These are phyloP conservation scores for Tor tambroides DNA, from an alignment of 2,113 vertebrate species.

Conservation along the genomic window DNA sequence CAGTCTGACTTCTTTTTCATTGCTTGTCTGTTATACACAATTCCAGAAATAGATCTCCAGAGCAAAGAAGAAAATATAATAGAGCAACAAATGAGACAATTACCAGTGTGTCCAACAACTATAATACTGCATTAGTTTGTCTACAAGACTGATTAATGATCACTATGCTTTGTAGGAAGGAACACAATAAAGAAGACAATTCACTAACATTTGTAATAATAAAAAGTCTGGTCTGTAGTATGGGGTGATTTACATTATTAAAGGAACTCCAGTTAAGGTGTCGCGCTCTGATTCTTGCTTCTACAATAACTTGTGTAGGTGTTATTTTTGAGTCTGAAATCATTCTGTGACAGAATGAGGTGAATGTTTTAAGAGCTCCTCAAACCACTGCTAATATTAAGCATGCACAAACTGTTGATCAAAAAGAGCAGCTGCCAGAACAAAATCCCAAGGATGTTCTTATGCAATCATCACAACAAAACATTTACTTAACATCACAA, in stretches of 20 bases:
- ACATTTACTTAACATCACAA: background rate
- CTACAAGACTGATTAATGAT: slow-evolving; percentile 10
- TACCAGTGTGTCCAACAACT: slow-evolving; percentile 22
- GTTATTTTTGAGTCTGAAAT: background rate
- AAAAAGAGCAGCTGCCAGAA: slow-evolving; percentile 4
- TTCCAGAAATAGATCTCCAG: background rate
- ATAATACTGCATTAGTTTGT: background rate
- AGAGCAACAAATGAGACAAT: slow-evolving; percentile 12
- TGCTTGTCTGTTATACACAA: background rate
- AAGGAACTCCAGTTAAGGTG: background rate
- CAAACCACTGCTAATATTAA: slow-evolving; percentile 8
- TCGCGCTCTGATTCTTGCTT: background rate
- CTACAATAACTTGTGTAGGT: background rate
- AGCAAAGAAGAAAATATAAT: background rate
- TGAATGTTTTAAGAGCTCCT: background rate
- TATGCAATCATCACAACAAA: background rate
- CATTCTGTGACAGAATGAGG: slow-evolving; percentile 7
- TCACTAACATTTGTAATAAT: background rate
- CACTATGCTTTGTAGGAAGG: background rate
- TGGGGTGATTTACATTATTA: background rate
- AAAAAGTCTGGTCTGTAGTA: slow-evolving; percentile 7
- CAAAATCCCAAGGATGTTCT: background rate
- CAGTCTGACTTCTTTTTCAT: background rate
- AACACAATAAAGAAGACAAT: slow-evolving; percentile 16
- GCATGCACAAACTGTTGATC: background rate